Conservation (phyloP, 2,797 vertebrate species). For the Discoglossus pictus region DNA sequence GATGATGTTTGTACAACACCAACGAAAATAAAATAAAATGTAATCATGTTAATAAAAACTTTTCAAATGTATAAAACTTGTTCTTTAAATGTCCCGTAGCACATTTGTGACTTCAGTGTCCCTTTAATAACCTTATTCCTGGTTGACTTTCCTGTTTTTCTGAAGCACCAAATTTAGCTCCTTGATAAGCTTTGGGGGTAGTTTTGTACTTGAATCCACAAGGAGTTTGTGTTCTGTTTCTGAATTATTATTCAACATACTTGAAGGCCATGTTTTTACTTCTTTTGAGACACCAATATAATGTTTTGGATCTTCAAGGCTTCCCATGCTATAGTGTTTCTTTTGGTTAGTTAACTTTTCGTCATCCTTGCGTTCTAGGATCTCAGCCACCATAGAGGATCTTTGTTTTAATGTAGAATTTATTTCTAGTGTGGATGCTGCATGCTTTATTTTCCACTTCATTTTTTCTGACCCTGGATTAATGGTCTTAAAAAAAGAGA, state of each 20-base stretch:
- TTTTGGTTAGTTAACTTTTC: constrained; percentile 29
- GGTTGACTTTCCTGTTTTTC: constrained; percentile 27
- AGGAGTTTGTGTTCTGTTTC: constrained; percentile 24
- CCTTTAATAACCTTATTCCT: constrained; percentile 7
- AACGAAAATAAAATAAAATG: no score
- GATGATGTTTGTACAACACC: no score
- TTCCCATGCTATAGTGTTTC: constrained; percentile 42
- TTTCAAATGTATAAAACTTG: no score
- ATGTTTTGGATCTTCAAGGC: constrained; percentile 34
- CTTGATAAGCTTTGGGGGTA: constrained; percentile 40
- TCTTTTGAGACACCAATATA: constrained; percentile 8
- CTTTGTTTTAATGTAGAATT: constrained; percentile 20
- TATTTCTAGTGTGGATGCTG: constrained; percentile 11
- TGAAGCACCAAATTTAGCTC: constrained; percentile 39
- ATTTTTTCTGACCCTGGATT: constrained; percentile 1
- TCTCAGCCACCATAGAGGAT: constrained; percentile 26
- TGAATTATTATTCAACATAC: not conserved
- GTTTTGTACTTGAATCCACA: constrained; percentile 18
- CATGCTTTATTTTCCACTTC: not conserved
- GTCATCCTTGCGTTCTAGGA: constrained; percentile 24
- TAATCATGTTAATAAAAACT: no score
- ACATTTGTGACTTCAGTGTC: no score
- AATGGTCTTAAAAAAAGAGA: constrained; percentile 6
- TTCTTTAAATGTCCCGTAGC: no score
- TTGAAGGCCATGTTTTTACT: constrained; percentile 16